Base-by-base conservation (phyloP, 2,888 invertebrate genomes). In the Orchesella flavescens region DNA sequence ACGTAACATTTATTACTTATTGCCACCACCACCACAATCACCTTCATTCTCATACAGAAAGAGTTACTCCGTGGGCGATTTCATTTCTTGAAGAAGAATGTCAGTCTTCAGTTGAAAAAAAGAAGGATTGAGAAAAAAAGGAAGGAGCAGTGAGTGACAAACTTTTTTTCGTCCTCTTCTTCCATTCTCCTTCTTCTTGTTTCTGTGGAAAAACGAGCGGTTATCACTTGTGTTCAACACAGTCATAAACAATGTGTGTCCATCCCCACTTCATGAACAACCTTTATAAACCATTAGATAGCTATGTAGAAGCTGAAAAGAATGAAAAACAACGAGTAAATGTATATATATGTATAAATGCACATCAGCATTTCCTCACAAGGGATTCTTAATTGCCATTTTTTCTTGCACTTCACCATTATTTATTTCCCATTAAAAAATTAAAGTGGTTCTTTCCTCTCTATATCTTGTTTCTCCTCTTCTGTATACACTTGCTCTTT, bases 391-490 rank as follows among this genome's bases (percentile, higher is more conserved):
- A 80, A 80, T 80, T 80, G 80, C 80, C 80, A 80, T 74, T 74
- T 80, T 80, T 80, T 80, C 80, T 80, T 80, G 80, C 80, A 80
- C 80, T 80, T 80, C 80, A 71, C 66, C 80, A 80, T 80, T 80
- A 80, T 80, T 80, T 80, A 80, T 80, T 80, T 80, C 80, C 80
- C 80, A 80, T 80, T 80, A 80, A 80, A 80, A 80, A 80, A 80
- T 80, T 80, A 80, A 80, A 80, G 68, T 80, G 80, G 74, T 74
- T 80, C 80, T 80, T 74, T 79, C 78, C 78, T 78, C 69, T 63
- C 19, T 34, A 19, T 74, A 23, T 61, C 61, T 15, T n/a, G n/a
- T n/a, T 21, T 66, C 57, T 59, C 59, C 65, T 34, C 3, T 34
- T 34, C 7, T 34, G 34, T 34, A 7, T 7, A 4, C 2, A 34